phyloP scores from a whole-genome alignment of 2,113 vertebrate species.

The Sarotherodon lohbergeri region DNA sequence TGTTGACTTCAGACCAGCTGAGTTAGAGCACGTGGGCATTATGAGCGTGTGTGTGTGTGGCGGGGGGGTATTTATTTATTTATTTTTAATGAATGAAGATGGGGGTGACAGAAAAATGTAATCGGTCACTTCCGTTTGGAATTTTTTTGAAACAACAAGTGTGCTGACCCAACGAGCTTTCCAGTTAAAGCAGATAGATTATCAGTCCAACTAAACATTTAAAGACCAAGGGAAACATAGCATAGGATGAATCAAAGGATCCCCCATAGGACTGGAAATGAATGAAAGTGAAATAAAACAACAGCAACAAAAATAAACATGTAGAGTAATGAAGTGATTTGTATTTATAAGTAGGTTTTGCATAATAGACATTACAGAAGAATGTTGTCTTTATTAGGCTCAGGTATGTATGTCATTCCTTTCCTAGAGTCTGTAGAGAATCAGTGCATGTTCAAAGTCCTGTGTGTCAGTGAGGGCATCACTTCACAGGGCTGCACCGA shows the following conservation, averaged over 20 bases:
- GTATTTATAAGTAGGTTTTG: neutral
- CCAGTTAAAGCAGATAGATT: neutral
- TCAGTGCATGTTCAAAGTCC: slow-evolving; percentile 9
- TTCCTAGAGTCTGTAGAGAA: neutral
- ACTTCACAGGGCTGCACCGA: neutral
- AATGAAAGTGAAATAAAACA: neutral
- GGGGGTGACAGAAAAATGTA: neutral
- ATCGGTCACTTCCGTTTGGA: neutral
- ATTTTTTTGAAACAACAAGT: no score
- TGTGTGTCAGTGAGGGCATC: slow-evolving; percentile 21
- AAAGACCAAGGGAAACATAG: neutral
- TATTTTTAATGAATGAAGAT: neutral
- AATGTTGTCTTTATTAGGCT: neutral
- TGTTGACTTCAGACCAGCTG: neutral
- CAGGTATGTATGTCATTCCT: neutral
- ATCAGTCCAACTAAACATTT: neutral
- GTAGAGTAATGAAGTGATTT: neutral
- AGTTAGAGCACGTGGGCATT: neutral
- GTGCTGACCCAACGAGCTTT: neutral
- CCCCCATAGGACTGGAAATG: neutral
- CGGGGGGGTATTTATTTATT: neutral
- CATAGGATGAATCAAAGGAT: neutral
- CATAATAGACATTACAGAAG: neutral
- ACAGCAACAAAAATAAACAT: neutral
- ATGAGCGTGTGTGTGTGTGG: neutral